phyloP scores from a whole-genome alignment of 2,888 invertebrate genomes.

The Lasius fuliginosus region DNA sequence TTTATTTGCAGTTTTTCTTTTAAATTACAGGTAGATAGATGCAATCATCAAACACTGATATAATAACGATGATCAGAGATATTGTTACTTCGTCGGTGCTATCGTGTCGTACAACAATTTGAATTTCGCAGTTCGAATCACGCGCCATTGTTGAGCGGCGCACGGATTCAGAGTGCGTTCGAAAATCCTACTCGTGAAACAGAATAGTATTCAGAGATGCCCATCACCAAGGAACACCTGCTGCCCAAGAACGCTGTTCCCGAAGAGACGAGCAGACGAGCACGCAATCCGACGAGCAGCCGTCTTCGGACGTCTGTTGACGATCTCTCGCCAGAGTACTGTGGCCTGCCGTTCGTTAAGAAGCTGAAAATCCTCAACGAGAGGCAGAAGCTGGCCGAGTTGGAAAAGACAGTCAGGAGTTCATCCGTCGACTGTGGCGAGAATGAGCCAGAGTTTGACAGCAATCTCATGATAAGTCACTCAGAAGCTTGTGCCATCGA shows the following conservation, averaged over 20 bases:
- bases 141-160: not conserved
- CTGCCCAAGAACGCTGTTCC: slow-evolving; percentile 74
- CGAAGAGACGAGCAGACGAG: slow-evolving; percentile 66
- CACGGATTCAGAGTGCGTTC: not conserved
- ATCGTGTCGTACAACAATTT: not conserved
- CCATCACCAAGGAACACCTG: slow-evolving; percentile 79
- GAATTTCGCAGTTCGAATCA: not conserved
- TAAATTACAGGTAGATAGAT: too few species aligned
- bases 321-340: slow-evolving; percentile 95
- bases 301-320: slow-evolving; percentile 89
- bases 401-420: slow-evolving; percentile 93
- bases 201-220: slow-evolving; percentile 32
- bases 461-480: slow-evolving; percentile 91
- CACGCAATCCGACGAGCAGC: slow-evolving; percentile 55
- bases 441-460: slow-evolving; percentile 88
- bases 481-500: slow-evolving; percentile 94
- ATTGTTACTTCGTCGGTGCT: not conserved
- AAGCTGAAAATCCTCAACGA: slow-evolving; percentile 96
- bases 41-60: not conserved
- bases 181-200: not conserved
- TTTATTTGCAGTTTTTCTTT: too few species aligned
- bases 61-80: not conserved
- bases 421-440: slow-evolving; percentile 93
- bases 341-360: slow-evolving; percentile 95
- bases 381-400: slow-evolving; percentile 93